Evolutionary conservation across 2,113 vertebrate species (phyloP).

Genomic region (Nymphicus hollandicus): DNA sequence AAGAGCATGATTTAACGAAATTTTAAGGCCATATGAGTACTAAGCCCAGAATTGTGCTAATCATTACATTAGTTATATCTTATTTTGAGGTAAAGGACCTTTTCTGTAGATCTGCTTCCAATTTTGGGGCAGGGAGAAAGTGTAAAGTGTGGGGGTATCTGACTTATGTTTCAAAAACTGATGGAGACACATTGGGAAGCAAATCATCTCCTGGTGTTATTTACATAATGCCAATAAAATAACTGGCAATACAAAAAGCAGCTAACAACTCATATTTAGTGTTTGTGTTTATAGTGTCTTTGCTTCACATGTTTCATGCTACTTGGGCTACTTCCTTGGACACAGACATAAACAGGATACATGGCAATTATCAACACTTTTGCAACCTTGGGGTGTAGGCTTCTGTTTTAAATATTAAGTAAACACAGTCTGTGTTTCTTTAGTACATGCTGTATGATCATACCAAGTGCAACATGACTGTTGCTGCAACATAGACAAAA

Average conservation of each 20-base stretch:
- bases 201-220: background rate
- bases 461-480: background rate
- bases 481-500: background rate
- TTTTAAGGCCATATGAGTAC: background rate
- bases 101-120: background rate
- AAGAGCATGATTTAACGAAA: background rate
- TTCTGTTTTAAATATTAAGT: background rate
- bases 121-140: background rate
- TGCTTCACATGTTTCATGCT: background rate
- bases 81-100: background rate
- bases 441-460: background rate
- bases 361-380: slow-evolving; percentile 21
- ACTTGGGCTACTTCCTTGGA: background rate
- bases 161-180: background rate
- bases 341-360: slow-evolving; percentile 33
- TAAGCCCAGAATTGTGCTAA: background rate
- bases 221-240: background rate
- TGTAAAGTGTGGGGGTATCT: background rate
- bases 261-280: background rate
- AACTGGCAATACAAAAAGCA: background rate
- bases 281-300: background rate
- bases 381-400: slow-evolving; percentile 25
- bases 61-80: background rate
- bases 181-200: background rate
- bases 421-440: background rate